Base-by-base conservation (phyloP, 1,140 invertebrate genomes). In the Megathymus violae region DNA sequence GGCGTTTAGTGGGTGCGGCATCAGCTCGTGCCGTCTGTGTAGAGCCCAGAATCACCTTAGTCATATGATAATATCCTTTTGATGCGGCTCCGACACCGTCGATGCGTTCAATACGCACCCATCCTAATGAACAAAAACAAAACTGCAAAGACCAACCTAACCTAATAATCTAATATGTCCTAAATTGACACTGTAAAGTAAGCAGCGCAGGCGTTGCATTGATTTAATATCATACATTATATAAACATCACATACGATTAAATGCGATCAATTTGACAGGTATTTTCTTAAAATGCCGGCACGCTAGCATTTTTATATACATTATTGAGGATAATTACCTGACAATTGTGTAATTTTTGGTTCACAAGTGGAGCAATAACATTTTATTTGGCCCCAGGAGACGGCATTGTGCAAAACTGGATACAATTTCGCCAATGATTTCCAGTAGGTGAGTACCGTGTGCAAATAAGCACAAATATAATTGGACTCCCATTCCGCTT, bases 41-140 rank as follows among this genome's bases (percentile, higher is more conserved):
- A 2, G 76, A 72, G 25, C 66, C 67, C 10, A 88, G 67, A 2
- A 71, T 77, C 10, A 67, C 64, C 1, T 82, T 73, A 38, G 66
- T 64, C 36, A 86, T 69, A 46, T 82, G 80, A 82, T 82, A 86
- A 64, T 78, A 86, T 0, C 74, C 78, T 3, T 79, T 76, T 4
- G 64, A 64, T 1, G 76, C 69, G 0, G 78, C 79, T 0, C 80
- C 76, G 17, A 79, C 79, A 4, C 80, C 83, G 51, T 82, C 78
- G 0, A 81, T 81, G 4, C 82, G 74, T 60, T 86, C 80, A 17
- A 88, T 84, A 34, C 85, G 82, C 4, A 88, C 83, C 83, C 85
- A 88, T 0, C 83, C 85, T 88, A 16, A 0, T 22, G 5, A 11
- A 31, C 27, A 10, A n/a, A 47, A 56, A 17, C 31, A 25, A 16